Conservation (phyloP, 2,888 invertebrate genomes). For the Meliscaeva auricollis region DNA sequence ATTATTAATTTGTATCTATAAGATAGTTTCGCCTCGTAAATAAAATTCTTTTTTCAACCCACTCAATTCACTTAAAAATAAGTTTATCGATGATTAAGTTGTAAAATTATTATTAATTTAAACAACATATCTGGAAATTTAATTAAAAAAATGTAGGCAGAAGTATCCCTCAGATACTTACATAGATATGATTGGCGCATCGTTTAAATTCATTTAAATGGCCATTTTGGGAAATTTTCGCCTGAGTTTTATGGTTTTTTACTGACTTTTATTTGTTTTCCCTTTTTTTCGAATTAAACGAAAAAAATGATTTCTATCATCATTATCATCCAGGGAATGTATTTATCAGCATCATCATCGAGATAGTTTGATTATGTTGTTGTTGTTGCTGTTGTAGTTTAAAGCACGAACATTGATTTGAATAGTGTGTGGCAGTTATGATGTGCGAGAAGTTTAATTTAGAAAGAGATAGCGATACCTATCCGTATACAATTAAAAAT, state of each 20-base stretch:
- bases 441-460: slow-evolving; percentile 48
- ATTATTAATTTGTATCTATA: slow-evolving; percentile 16
- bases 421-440: slow-evolving; percentile 42
- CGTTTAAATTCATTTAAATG: slow-evolving; percentile 74
- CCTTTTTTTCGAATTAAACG: too few relatives aligned
- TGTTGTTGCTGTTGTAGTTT: slow-evolving; percentile 12
- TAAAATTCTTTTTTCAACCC: slow-evolving; percentile 14
- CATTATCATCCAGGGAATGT: slow-evolving; percentile 32
- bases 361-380: slow-evolving; percentile 47
- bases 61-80: slow-evolving; percentile 33
- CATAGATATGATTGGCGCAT: slow-evolving; percentile 66
- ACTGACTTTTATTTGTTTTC: slow-evolving; percentile 17
- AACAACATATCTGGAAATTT: slow-evolving; percentile 31
- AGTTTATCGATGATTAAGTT: slow-evolving; percentile 53
- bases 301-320: slow-evolving; percentile 64
- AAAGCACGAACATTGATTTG: slow-evolving; percentile 69
- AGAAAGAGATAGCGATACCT: not conserved
- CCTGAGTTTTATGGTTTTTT: slow-evolving; percentile 7
- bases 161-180: not conserved
- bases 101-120: slow-evolving; percentile 64
- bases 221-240: slow-evolving; percentile 71
- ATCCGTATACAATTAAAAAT: slow-evolving; percentile 12
- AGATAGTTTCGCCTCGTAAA: slow-evolving; percentile 38
- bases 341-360: slow-evolving; percentile 51
- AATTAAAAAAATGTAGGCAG: slow-evolving; percentile 46